A percentile compares a stretch with the other conserved stretches of the same genome.
These are phyloP conservation scores for Magallana ariakensis DNA, from an alignment of 1,140 invertebrate genomes.

Conservation along the genomic window DNA sequence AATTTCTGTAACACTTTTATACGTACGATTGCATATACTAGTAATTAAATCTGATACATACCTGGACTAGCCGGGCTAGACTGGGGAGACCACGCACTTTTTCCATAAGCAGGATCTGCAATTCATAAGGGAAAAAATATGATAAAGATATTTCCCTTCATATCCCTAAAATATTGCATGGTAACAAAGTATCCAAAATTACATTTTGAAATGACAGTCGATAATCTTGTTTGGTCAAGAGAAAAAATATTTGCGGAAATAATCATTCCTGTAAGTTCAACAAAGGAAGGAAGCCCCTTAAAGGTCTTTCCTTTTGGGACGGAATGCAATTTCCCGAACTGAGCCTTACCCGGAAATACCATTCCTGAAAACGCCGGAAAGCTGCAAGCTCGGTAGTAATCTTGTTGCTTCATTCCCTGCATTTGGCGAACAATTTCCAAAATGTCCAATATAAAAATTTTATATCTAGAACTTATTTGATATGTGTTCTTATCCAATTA, in stretches of 20 bases:
- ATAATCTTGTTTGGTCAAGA: conserved; percentile 24
- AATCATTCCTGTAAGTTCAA: conserved; percentile 19
- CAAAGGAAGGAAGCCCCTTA: conserved; percentile 33
- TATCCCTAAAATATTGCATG: neutral
- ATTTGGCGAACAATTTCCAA: conserved; percentile 58
- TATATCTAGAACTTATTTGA: conserved; percentile 52
- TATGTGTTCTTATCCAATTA: conserved; percentile 57
- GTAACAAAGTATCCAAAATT: conserved; percentile 23
- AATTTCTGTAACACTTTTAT: too few species aligned
- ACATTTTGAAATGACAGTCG: neutral
- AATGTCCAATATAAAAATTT: conserved; percentile 55
- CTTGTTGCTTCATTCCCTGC: conserved; percentile 68
- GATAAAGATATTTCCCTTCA: neutral
- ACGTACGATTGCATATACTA: too few species aligned
- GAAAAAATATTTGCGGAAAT: conserved; percentile 19
- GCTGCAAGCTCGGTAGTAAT: conserved; percentile 68
- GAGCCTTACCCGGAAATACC: conserved; percentile 67
- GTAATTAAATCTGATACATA: conserved; percentile 17
- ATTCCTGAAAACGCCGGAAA: conserved; percentile 68
- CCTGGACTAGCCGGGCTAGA: conserved; percentile 61
- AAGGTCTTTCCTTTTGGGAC: conserved; percentile 25
- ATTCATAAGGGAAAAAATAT: conserved; percentile 34
- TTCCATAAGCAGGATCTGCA: conserved; percentile 63
- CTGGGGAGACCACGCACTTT: conserved; percentile 63
- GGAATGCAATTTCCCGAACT: conserved; percentile 56